Percentiles rank a stretch among this genome's conserved stretches.
Conservation (phyloP, 2,888 invertebrate genomes). For the Tridacna crocea region DNA sequence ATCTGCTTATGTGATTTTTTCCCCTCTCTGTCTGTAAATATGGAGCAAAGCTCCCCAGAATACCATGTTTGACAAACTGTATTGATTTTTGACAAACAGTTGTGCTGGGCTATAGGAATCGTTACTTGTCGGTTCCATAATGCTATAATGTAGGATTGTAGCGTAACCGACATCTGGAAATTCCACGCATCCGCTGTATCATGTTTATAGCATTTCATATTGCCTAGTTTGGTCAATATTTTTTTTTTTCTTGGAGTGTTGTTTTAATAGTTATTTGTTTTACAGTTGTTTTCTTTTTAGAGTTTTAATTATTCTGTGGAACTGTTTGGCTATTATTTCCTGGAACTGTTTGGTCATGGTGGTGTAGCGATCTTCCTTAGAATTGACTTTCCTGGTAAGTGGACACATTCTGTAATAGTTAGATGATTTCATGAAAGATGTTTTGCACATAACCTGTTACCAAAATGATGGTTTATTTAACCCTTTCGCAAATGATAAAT, state of each 20-base stretch:
- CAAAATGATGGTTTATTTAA: no score
- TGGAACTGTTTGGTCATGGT: no score
- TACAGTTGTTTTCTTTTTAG: not conserved
- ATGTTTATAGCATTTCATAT: slow-evolving; percentile 21
- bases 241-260: not conserved
- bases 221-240: slow-evolving; percentile 5
- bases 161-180: slow-evolving; percentile 6
- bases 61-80: slow-evolving; percentile 47
- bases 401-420: not conserved
- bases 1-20: slow-evolving; percentile 24
- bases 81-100: slow-evolving; percentile 53
- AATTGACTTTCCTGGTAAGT: not conserved
- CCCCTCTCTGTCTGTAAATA: slow-evolving; percentile 17
- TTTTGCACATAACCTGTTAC: no score
- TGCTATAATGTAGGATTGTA: not conserved
- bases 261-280: not conserved
- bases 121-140: slow-evolving; percentile 26
- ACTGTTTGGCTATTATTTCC: no score
- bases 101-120: slow-evolving; percentile 18
- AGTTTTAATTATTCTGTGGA: not conserved
- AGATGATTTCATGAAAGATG: no score
- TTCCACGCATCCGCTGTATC: slow-evolving; percentile 4
- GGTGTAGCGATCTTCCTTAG: not conserved
- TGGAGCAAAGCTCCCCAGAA: slow-evolving; percentile 12
- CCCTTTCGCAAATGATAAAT: no score